Conservation (phyloP, 1,140 invertebrate genomes). For the Gyrodactylus bullatarudis region DNA sequence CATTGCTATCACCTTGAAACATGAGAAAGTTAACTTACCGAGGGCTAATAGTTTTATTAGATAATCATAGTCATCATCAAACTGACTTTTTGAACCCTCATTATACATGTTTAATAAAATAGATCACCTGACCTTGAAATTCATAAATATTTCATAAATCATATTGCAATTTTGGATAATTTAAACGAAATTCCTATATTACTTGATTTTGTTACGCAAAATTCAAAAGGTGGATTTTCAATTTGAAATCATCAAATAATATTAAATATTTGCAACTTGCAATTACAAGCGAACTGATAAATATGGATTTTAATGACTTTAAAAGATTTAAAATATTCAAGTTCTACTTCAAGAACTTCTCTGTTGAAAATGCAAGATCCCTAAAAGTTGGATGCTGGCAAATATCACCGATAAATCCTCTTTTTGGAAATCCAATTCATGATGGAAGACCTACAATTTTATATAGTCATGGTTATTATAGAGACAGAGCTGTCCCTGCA, state of each 20-base stretch:
- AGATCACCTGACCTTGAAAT: neutral
- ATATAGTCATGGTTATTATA: neutral
- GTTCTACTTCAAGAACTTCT: neutral
- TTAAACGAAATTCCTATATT: neutral
- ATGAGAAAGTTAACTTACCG: neutral
- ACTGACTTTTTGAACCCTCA: neutral
- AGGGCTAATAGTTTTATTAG: conserved; percentile 6
- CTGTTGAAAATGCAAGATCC: neutral
- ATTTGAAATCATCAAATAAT: no score
- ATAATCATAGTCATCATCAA: conserved; percentile 8
- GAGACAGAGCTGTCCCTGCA: neutral
- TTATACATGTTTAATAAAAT: neutral
- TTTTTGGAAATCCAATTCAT: neutral
- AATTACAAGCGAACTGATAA: no score
- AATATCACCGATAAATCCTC: neutral
- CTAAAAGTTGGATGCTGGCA: neutral
- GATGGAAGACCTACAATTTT: neutral
- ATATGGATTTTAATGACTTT: neutral
- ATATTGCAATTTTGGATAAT: neutral
- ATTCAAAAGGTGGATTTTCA: neutral
- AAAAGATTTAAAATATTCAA: neutral
- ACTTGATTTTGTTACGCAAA: neutral
- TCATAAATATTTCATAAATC: neutral
- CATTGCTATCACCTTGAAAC: conserved; percentile 52
- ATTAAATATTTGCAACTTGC: no score